A percentile compares a stretch with the other conserved stretches of the same genome.
phyloP scores from a whole-genome alignment of 1,140 invertebrate genomes.

The Sweltsa coloradensis region DNA sequence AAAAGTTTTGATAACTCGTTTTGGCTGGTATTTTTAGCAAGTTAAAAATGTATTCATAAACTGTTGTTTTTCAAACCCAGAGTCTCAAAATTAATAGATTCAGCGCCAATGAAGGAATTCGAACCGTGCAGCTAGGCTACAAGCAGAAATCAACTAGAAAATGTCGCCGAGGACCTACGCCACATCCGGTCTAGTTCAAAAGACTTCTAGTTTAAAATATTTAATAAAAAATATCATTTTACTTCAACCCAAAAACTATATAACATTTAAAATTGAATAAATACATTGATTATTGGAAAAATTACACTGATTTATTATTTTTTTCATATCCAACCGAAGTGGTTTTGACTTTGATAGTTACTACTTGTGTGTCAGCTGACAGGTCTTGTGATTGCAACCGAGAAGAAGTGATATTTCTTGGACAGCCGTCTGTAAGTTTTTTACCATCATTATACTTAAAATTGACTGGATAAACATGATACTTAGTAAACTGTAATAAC shows the following conservation, averaged over 20 bases:
- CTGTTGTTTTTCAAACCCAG: too few species aligned
- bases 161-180: too few species aligned
- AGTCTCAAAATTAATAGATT: too few species aligned
- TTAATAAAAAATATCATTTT: not conserved
- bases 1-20: too few species aligned
- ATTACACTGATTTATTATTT: not conserved
- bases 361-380: slow-evolving; percentile 18
- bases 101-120: too few species aligned
- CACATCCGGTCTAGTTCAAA: too few species aligned
- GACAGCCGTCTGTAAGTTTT: slow-evolving; percentile 4
- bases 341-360: slow-evolving; percentile 8
- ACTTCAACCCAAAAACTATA: not conserved
- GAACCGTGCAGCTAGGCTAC: too few species aligned
- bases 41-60: too few species aligned
- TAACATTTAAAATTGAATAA: not conserved
- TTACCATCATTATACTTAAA: not conserved
- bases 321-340: not conserved
- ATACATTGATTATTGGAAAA: not conserved
- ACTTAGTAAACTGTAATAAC: too few species aligned
- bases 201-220: not conserved
- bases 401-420: slow-evolving; percentile 13
- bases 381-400: slow-evolving; percentile 20
- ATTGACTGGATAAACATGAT: too few species aligned
- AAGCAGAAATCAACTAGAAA: too few species aligned
- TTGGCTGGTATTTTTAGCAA: too few species aligned